Base-by-base conservation (phyloP, 2,797 vertebrate species). In the Gallinago stenura region DNA sequence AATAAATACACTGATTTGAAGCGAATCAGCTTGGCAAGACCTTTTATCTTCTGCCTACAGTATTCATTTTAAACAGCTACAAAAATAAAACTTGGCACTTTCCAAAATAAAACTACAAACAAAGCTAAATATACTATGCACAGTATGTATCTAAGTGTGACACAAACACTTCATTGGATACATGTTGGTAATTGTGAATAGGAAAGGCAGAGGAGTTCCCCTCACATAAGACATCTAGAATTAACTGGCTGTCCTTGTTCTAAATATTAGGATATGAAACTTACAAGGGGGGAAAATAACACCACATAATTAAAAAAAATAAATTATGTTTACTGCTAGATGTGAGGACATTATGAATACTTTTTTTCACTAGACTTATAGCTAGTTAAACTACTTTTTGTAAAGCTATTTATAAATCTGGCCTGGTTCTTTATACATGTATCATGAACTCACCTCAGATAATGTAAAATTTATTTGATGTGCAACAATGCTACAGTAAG, bases 31-130 rank as follows among this genome's bases (percentile, higher is more conserved):
- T 93, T 88, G 72, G 93, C 48, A 93, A 93, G 50, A 5, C 31
- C 60, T 90, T 94, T 95, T 91, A 89, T 95, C 80, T 93, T 93
- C 85, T 82, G 66, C 84, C 83, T 78, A 48, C 31, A 35, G 26
- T 88, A 78, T 68, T 93, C 50, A 64, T 91, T 93, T 89, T 92
- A 95, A 90, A 81, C 14, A 69, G 65, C 33, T 56, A 79, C 48
- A 61, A 82, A 96, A 95, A 91, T 77, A 77, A 92, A 91, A 33
- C 26, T 69, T 87, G 78, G 25, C 75, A 70, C 24, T 83, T 91
- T 80, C 28, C 12, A 48, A 80, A 92, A 46, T n/a, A 91, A 82
- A 57, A 50, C 31, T 78, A 46, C 33, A 77, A 95, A 78, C 22
- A 88, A 88, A 95, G 17, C 15, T 46, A 79, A 80, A 90, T 62